These are phyloP conservation scores for Diorhabda sublineata DNA, from an alignment of 1,140 invertebrate species.

Conservation along the genomic window DNA sequence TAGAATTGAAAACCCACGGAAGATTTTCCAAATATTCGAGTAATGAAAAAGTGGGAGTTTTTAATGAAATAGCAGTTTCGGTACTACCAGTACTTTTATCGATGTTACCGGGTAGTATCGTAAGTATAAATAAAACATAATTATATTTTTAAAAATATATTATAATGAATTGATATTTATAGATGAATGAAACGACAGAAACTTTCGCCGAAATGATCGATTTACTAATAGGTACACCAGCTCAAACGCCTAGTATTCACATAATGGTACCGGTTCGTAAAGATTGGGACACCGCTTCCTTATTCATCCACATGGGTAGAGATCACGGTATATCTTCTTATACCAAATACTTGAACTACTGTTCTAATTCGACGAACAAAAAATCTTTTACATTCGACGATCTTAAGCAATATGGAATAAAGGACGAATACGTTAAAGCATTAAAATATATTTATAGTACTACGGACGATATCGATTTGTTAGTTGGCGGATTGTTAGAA, in stretches of 20 bases:
- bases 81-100: conserved; percentile 73
- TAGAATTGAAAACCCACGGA: conserved; percentile 62
- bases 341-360: conserved; percentile 67
- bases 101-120: conserved; percentile 60
- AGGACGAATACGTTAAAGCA: conserved; percentile 53
- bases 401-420: conserved; percentile 60
- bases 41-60: conserved; percentile 67
- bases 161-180: conserved; percentile 16
- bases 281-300: conserved; percentile 53
- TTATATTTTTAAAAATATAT: not conserved
- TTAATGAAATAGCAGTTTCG: conserved; percentile 69
- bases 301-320: conserved; percentile 65
- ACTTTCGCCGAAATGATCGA: conserved; percentile 46
- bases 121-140: conserved; percentile 38
- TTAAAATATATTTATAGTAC: conserved; percentile 66
- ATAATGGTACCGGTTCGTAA: conserved; percentile 40
- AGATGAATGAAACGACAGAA: conserved; percentile 46
- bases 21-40: conserved; percentile 78
- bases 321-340: conserved; percentile 92
- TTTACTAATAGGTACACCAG: conserved; percentile 51
- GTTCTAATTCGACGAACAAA: conserved; percentile 50
- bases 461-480: conserved; percentile 80
- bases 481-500: conserved; percentile 82
- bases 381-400: conserved; percentile 54
- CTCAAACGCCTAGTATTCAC: conserved; percentile 51